Evolutionary conservation across 2,888 invertebrate genomes (phyloP), one percentile per base, ranked within the genome.

Genomic region (Tetragonisca angustula): DNA sequence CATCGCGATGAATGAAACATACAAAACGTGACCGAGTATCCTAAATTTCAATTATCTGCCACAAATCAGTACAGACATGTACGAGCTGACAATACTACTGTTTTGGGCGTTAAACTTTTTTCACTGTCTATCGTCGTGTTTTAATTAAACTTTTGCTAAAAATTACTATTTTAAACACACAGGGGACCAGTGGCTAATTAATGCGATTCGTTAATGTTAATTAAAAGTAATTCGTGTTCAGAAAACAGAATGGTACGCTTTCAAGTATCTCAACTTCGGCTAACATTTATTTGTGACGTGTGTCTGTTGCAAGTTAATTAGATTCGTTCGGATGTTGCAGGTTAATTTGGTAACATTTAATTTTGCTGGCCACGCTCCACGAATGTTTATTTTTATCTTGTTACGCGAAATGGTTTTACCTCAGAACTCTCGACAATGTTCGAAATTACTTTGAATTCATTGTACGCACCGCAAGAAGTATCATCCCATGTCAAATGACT

Each of bases 191-290:
- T 15, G 15, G 21, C 17, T 32, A 75, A 75, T 75, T 27, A 27
- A 27, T 59, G 24, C 43, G 59, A 49, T 67, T 27, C 27, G 19
- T 27, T 56, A 67, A 67, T 75, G 43, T 27, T 75, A 75, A 67
- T 75, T 75, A 75, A 67, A 49, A 0, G 56, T 59, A 56, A 67
- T 56, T 56, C 52, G 43, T 24, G 21, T 6, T 15, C 11, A 36
- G 73, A n/a, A 74, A 27, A n/a, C 11, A 36, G 3, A 9, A 49
- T 19, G 54, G 43, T 36, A 24, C 5, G 36, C 24, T 64, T 52
- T 74, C 32, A 24, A 52, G 52, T 64, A 52, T 36, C 52, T n/a
- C n/a, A 54, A 64, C 36, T 15, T 52, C 13, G 36, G 24, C 17
- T 27, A 64, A 49, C 65, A 2, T 67, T 56, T 67, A 75, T 36